Percentiles rank a stretch among this genome's conserved stretches.
These are phyloP conservation scores for Daphoenositta chrysoptera DNA, from an alignment of 2,113 vertebrate genomes.

Conservation along the genomic window DNA sequence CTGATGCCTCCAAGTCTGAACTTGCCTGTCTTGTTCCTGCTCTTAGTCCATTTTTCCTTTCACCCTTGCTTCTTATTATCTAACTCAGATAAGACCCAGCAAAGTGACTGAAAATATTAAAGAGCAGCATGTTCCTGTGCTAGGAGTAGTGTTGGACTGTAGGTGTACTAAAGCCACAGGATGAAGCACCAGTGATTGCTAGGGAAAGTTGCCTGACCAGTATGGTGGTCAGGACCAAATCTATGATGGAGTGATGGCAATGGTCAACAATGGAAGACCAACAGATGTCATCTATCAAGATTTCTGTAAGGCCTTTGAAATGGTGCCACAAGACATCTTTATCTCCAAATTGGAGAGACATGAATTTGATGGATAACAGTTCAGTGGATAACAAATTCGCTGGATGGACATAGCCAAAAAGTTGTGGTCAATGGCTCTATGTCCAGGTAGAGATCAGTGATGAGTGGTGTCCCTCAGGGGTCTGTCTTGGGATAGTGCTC, in stretches of 20 bases:
- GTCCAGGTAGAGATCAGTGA: background rate
- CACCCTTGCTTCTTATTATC: background rate
- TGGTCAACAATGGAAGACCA: background rate
- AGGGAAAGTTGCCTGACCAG: background rate
- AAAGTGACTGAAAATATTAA: background rate
- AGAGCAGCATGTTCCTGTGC: background rate
- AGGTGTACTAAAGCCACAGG: background rate
- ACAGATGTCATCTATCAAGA: background rate
- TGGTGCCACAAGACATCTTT: background rate
- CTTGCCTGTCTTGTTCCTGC: background rate
- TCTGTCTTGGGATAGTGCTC: background rate
- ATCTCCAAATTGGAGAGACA: background rate
- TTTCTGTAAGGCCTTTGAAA: background rate
- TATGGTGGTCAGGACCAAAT: background rate
- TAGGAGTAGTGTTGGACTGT: background rate
- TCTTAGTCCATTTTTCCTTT: background rate
- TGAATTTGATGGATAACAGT: background rate
- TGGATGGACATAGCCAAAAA: background rate
- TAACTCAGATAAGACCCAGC: background rate
- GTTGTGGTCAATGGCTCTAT: background rate
- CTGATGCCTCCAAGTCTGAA: background rate
- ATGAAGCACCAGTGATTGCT: background rate
- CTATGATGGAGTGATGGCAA: background rate
- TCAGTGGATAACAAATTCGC: background rate
- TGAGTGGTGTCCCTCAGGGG: background rate